Evolutionary conservation across 2,888 invertebrate species (phyloP).

Genomic region (Eristalinus aeneus): DNA sequence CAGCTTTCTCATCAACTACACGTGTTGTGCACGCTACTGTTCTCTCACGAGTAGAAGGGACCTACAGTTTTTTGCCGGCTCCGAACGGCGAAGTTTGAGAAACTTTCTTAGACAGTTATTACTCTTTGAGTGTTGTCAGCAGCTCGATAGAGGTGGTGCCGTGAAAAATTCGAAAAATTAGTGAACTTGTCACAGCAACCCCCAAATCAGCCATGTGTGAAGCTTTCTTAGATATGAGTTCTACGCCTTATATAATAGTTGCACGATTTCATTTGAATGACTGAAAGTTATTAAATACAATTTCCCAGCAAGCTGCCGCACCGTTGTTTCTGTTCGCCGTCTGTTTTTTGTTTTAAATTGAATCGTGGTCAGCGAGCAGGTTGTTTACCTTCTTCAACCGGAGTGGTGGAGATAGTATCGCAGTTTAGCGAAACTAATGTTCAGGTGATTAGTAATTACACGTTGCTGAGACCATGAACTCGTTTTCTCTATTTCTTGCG

Average conservation of each 20-base stretch:
- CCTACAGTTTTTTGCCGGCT: too few species aligned
- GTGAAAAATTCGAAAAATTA: too few species aligned
- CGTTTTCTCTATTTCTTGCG: constrained; percentile 14
- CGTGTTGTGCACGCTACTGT: too few species aligned
- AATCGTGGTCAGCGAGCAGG: not conserved
- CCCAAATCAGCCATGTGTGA: not conserved
- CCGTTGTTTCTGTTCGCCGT: not conserved
- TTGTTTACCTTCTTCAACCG: constrained; percentile 14
- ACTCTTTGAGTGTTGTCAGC: too few species aligned
- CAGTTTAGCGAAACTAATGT: constrained; percentile 18
- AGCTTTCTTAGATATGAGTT: not conserved
- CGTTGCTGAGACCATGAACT: constrained; percentile 27
- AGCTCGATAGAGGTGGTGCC: too few species aligned
- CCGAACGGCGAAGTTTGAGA: too few species aligned
- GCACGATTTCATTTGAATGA: constrained; percentile 1
- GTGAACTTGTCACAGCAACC: not conserved
- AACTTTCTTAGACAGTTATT: too few species aligned
- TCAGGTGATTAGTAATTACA: constrained; percentile 16
- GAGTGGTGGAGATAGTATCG: not conserved
- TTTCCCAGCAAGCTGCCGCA: constrained; percentile 20
- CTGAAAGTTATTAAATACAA: constrained; percentile 19
- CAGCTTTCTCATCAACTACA: too few species aligned
- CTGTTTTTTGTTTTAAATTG: not conserved
- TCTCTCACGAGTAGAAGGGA: too few species aligned
- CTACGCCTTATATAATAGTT: not conserved